Conservation (phyloP, 2,888 invertebrate genomes). For the Monopis laevigella region DNA sequence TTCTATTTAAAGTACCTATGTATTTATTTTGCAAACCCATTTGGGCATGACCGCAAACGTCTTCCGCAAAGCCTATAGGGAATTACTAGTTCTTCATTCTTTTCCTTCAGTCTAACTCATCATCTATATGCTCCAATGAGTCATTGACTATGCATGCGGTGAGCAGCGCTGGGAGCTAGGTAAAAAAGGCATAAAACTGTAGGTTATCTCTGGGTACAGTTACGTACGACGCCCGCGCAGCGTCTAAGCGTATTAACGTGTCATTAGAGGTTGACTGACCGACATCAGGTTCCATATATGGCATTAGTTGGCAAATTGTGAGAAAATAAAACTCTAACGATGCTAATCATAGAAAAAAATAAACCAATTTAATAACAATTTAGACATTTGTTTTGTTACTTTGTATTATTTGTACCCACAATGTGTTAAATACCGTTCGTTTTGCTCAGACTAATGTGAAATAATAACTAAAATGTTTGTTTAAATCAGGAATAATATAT, state of each 20-base stretch:
- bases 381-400: too few relatives aligned
- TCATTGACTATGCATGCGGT: slow-evolving; percentile 62
- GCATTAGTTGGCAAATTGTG: slow-evolving; percentile 11
- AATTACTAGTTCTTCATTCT: too few relatives aligned
- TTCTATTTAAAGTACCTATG: background rate
- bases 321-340: slow-evolving; percentile 6
- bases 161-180: slow-evolving; percentile 48
- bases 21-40: background rate
- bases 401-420: too few relatives aligned
- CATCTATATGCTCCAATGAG: slow-evolving; percentile 44
- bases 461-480: too few relatives aligned
- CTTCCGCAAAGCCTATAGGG: too few relatives aligned
- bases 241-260: slow-evolving; percentile 51
- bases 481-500: too few relatives aligned
- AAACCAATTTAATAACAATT: too few relatives aligned
- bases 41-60: too few relatives aligned
- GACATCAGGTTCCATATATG: slow-evolving; percentile 30
- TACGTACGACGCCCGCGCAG: slow-evolving; percentile 43
- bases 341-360: slow-evolving; percentile 5
- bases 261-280: slow-evolving; percentile 62
- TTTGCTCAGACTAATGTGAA: too few relatives aligned
- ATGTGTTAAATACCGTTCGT: too few relatives aligned
- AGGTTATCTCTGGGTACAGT: slow-evolving; percentile 59
- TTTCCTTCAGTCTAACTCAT: slow-evolving; percentile 18
- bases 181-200: slow-evolving; percentile 51